Percentiles rank a stretch among this genome's conserved stretches.
phyloP scores from a whole-genome alignment of 2,113 vertebrate species.

The Murina feae region DNA sequence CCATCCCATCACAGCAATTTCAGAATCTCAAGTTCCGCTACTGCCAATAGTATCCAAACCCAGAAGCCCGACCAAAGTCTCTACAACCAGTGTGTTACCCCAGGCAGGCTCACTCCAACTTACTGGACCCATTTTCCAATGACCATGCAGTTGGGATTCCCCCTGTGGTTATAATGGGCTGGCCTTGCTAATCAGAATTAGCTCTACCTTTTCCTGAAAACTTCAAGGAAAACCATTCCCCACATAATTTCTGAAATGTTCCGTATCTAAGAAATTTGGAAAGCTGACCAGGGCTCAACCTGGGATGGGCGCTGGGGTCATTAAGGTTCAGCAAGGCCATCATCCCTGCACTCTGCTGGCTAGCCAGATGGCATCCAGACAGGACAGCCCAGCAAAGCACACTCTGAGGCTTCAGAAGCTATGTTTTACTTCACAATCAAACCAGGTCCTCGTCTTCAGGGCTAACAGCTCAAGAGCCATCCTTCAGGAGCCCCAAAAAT shows the following conservation, averaged over 20 bases:
- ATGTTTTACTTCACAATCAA: background rate
- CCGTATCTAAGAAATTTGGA: background rate
- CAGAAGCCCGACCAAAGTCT: background rate
- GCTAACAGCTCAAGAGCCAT: background rate
- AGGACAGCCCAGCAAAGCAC: background rate
- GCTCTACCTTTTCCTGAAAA: background rate
- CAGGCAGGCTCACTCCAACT: background rate
- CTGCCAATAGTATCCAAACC: background rate
- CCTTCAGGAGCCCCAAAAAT: background rate
- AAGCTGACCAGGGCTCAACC: conserved; percentile 23
- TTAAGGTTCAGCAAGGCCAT: background rate
- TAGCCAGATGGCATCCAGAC: background rate
- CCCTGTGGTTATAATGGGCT: rapidly evolving
- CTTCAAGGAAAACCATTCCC: background rate
- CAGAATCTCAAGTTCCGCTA: background rate
- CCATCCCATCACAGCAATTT: background rate
- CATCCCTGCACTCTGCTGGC: rapidly evolving
- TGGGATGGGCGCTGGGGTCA: background rate
- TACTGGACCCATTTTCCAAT: background rate
- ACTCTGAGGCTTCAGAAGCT: background rate
- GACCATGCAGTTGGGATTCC: background rate
- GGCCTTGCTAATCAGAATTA: background rate
- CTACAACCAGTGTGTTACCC: background rate
- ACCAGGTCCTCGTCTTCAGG: background rate
- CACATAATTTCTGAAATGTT: background rate